These are phyloP conservation scores for Zaprionus capensis DNA, from an alignment of 1,140 invertebrate genomes.

Conservation along the genomic window DNA sequence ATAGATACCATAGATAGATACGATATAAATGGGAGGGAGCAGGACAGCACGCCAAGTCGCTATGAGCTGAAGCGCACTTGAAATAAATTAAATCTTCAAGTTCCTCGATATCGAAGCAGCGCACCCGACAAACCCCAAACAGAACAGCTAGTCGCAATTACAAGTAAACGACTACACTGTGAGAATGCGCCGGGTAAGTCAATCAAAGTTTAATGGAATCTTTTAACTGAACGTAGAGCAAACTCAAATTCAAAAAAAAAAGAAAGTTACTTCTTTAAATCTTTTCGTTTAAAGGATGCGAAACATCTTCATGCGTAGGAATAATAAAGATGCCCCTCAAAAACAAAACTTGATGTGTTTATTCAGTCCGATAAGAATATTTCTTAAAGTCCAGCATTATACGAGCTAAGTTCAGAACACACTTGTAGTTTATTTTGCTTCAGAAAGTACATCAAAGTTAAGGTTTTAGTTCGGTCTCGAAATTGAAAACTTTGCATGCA, in stretches of 20 bases:
- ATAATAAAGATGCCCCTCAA: not conserved
- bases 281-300: not conserved
- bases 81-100: constrained; percentile 82
- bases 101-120: constrained; percentile 50
- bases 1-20: constrained; percentile 26
- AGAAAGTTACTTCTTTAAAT: too few relatives aligned
- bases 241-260: too few relatives aligned
- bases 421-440: not conserved
- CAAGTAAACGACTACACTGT: constrained; percentile 24
- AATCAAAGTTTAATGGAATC: not conserved
- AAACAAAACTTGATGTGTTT: not conserved
- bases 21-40: not conserved
- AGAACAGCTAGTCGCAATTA: constrained; percentile 63
- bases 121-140: constrained; percentile 40
- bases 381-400: not conserved
- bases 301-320: not conserved
- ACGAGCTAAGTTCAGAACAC: not conserved
- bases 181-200: not conserved
- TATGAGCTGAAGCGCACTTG: constrained; percentile 54
- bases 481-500: constrained; percentile 6
- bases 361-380: not conserved
- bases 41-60: constrained; percentile 17
- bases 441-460: not conserved
- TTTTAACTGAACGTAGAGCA: too few relatives aligned
- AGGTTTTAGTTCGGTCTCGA: not conserved